Evolutionary conservation across 2,888 invertebrate genomes (phyloP), one percentile per base, ranked within the genome.

Genomic region (Adelognathus sp.): DNA sequence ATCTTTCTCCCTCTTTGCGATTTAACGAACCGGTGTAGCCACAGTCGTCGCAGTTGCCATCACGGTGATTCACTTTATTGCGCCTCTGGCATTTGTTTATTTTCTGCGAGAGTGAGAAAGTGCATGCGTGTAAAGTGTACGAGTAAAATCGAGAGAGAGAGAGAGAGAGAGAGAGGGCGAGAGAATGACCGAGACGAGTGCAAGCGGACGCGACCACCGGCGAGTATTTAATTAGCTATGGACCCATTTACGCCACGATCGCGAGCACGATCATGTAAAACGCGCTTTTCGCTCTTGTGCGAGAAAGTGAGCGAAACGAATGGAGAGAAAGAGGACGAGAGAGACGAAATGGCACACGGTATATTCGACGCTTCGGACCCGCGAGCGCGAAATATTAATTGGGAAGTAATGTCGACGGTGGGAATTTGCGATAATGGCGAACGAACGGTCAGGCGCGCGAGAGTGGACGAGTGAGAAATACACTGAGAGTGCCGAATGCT

Each of bases 371-470:
- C 72, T 56, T 61, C 46, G 63, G 63, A 16, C 39, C 39, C 44
- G 58, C 52, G 67, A 56, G 70, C 73, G 79, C 76, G 79, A 82
- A 81, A 82, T 84, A 82, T 84, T 88, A 88, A 88, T 88, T 88
- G 88, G 85, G 83, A 86, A 87, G 85, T 84, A 83, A 85, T 86
- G 87, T 88, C 85, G 83, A 81, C 81, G 84, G 58, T 81, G 84
- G 84, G 84, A 87, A 86, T 88, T 85, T 78, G 84, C 84, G 88
- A 88, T 88, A 87, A 86, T 85, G 86, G 76, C 61, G 21, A 81
- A 74, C 54, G 69, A 50, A 63, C 44, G 63, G 33, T 54, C 31
- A 44, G 33, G 69, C 63, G 27, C 52, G 46, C 24, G 50, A 27
- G 52, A n/a, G n/a, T n/a, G n/a, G 33, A 70, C 66, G 63, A 74